Base-by-base conservation (phyloP, 2,113 vertebrate species). In the Ammodytes dubius region DNA sequence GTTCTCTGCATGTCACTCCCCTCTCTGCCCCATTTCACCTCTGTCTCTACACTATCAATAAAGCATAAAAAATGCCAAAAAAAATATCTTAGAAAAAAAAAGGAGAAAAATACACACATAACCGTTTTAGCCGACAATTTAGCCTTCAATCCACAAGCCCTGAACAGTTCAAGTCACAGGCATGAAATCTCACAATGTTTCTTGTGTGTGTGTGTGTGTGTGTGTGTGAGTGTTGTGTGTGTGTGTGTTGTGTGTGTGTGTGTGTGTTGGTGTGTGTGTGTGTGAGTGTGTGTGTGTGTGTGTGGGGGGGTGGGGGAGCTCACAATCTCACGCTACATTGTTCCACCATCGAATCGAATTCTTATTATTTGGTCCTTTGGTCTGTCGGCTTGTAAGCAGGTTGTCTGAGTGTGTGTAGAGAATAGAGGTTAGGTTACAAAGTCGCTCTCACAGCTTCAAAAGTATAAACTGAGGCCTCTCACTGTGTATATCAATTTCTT, bases 181-280 rank as follows among this genome's bases (percentile, higher is more conserved):
- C 79, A 81, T 81, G 81, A 83, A 70, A 83, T 77, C 42, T 79
- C 81, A 87, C 79, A 85, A n/a, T n/a, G n/a, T n/a, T n/a, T n/a
- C n/a, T n/a, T n/a, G n/a, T n/a, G n/a, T n/a, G n/a, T n/a, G n/a
- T n/a, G n/a, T n/a, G n/a, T n/a, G n/a, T n/a, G n/a, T n/a, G n/a
- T n/a, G n/a, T n/a, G n/a, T n/a, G n/a, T n/a, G n/a, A n/a, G n/a
- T n/a, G n/a, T n/a, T n/a, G n/a, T n/a, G n/a, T n/a, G n/a, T n/a
- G n/a, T n/a, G n/a, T n/a, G n/a, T n/a, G n/a, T n/a, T 49, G 1
- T 11, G 1, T 46, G 42, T 65, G 40, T 19, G 17, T 52, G 4
- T 58, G 37, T 63, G 59, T 43, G 9, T 56, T 39, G 40, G 15
- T 69, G 53, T 71, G 47, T 54, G 7, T 17, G 14, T 42, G 47